Evolutionary conservation across 2,113 vertebrate species (phyloP).

Genomic region (Myiopsitta monachus): DNA sequence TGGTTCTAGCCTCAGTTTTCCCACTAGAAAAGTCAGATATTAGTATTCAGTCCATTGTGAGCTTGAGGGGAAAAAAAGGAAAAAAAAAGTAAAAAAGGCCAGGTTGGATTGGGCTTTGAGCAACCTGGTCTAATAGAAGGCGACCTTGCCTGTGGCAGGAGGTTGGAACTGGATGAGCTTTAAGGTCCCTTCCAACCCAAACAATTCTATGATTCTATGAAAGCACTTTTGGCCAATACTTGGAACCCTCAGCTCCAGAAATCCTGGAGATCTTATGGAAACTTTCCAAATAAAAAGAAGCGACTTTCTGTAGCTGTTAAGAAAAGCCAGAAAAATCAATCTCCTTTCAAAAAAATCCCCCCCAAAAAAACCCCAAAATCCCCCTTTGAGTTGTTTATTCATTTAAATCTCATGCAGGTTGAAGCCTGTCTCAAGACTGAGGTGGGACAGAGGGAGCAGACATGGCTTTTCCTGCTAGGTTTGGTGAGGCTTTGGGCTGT

Average conservation of each 20-base stretch:
- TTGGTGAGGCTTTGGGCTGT: not conserved
- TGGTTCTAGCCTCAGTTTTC: not conserved
- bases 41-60: not conserved
- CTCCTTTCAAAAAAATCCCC: not conserved
- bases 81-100: too few relatives aligned
- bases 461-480: not conserved
- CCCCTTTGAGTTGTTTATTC: accelerated
- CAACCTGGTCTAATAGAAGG: too few relatives aligned
- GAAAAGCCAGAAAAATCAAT: not conserved
- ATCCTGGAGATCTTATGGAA: not conserved
- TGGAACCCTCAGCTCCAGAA: not conserved
- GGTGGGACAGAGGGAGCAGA: not conserved
- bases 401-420: accelerated
- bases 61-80: not conserved
- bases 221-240: not conserved
- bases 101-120: too few relatives aligned
- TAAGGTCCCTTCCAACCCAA: too few relatives aligned
- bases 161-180: too few relatives aligned
- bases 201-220: too few relatives aligned
- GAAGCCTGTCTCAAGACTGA: not conserved
- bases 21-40: not conserved
- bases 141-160: too few relatives aligned
- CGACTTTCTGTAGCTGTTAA: not conserved
- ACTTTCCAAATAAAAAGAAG: not conserved
- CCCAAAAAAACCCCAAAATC: not conserved